These are phyloP conservation scores for Lamprotornis superbus DNA, from an alignment of 2,113 vertebrate genomes.

Conservation along the genomic window DNA sequence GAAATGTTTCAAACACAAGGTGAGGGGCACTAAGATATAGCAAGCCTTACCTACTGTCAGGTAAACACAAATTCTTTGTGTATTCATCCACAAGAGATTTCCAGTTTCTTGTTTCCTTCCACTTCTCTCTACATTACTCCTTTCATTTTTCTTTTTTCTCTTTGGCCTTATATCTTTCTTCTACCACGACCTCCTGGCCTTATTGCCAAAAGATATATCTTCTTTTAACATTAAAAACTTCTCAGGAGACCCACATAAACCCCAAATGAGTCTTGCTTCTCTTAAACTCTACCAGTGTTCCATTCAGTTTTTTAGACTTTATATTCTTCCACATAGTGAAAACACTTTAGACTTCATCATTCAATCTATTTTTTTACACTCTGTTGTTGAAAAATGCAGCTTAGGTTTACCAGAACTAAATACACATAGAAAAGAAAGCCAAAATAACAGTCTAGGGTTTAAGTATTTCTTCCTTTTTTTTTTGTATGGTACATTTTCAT, in stretches of 20 bases:
- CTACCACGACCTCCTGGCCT: background rate
- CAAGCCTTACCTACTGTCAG: background rate
- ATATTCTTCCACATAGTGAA: background rate
- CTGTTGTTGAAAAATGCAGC: background rate
- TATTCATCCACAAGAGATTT: background rate
- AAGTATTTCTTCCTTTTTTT: background rate
- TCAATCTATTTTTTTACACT: background rate
- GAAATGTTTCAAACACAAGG: constrained; percentile 82
- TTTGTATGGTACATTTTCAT: background rate
- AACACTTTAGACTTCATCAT: background rate
- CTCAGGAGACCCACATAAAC: background rate
- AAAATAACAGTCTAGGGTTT: background rate
- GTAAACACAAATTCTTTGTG: background rate
- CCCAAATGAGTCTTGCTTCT: background rate
- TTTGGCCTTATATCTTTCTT: background rate
- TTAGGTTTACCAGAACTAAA: background rate
- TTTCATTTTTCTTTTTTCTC: background rate
- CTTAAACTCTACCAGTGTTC: background rate
- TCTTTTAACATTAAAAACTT: background rate
- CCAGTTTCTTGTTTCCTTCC: background rate
- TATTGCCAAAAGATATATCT: background rate
- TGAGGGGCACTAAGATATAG: background rate
- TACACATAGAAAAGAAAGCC: background rate
- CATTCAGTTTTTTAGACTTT: background rate
- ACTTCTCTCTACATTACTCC: background rate